Conservation (phyloP, 2,888 invertebrate species). For the Chrysolina oricalcia region DNA sequence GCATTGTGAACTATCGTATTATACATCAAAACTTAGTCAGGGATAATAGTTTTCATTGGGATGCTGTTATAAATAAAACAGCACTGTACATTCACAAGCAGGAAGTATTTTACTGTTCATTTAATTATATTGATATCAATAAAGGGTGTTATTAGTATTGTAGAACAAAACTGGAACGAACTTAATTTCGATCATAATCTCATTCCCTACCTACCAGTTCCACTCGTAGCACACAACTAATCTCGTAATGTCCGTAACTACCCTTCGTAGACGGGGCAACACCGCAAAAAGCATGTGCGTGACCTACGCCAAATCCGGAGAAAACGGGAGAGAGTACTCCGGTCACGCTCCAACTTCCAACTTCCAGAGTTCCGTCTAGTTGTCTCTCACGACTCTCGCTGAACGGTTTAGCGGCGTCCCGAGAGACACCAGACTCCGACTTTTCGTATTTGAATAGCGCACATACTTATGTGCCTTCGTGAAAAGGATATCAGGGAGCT, state of each 20-base stretch:
- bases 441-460: slow-evolving; percentile 14
- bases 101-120: no score
- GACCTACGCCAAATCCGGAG: slow-evolving; percentile 31
- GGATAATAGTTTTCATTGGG: no score
- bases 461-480: background rate
- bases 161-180: no score
- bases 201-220: no score
- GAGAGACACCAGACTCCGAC: slow-evolving; percentile 30
- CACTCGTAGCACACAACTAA: no score
- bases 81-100: no score
- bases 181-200: no score
- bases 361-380: slow-evolving; percentile 40
- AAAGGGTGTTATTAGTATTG: no score
- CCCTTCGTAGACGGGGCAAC: slow-evolving; percentile 5
- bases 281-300: slow-evolving; percentile 8
- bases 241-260: background rate
- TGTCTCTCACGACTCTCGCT: slow-evolving; percentile 31
- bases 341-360: slow-evolving; percentile 44
- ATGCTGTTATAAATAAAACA: no score
- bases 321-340: slow-evolving; percentile 31
- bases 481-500: background rate
- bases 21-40: no score
- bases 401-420: slow-evolving; percentile 39
- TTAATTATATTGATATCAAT: no score
- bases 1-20: no score